A percentile compares a stretch with the other conserved stretches of the same genome.
phyloP scores from a whole-genome alignment of 2,797 vertebrate species.

The Hypotaenidia philippensis region DNA sequence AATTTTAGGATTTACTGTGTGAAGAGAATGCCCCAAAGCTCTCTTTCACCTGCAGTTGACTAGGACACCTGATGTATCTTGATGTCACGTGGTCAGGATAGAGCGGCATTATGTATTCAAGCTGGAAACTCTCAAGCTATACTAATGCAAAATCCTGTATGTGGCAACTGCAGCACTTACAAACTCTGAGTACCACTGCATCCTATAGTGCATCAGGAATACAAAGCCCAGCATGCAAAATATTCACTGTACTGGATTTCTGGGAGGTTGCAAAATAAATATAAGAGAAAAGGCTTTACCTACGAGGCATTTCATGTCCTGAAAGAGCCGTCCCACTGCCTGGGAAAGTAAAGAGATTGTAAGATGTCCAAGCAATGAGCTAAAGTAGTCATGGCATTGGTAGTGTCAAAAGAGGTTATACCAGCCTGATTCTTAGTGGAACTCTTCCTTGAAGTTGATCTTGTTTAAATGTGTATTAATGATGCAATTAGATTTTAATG shows the following conservation, averaged over 20 bases:
- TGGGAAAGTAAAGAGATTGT: background rate
- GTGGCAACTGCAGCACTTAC: background rate
- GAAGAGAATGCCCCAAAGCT: background rate
- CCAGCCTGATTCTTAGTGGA: background rate
- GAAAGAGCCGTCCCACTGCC: background rate
- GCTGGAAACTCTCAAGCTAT: background rate
- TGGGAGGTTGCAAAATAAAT: background rate
- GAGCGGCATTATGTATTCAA: background rate
- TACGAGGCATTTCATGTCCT: background rate
- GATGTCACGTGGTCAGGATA: background rate
- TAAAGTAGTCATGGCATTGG: background rate
- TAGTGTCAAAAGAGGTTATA: background rate
- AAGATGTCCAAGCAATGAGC: background rate
- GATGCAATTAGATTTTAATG: constrained; percentile 5
- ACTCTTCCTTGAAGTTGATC: background rate
- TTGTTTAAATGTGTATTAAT: constrained; percentile 28
- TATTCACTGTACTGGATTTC: background rate
- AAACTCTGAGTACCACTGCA: background rate
- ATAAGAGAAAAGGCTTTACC: background rate
- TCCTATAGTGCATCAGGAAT: background rate
- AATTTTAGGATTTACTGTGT: background rate
- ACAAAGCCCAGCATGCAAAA: background rate
- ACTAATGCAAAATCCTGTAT: background rate
- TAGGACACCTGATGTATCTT: background rate
- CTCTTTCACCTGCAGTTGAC: background rate